Percentiles rank a stretch among this genome's conserved stretches.
phyloP scores from a whole-genome alignment of 2,113 vertebrate species.

The Otus sunia region DNA sequence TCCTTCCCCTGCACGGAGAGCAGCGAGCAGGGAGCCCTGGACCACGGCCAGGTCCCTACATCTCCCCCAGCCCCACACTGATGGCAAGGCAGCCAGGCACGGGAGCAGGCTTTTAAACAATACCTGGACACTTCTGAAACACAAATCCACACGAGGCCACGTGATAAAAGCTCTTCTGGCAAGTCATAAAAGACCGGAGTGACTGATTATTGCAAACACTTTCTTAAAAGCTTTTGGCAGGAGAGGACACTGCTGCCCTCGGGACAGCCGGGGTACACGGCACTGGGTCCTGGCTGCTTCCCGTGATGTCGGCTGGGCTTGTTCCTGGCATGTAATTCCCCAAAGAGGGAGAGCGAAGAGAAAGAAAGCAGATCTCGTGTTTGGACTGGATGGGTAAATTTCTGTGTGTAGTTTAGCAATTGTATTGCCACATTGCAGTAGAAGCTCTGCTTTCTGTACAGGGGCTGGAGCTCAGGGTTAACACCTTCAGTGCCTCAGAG shows the following conservation, averaged over 20 bases:
- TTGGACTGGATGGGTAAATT: not conserved
- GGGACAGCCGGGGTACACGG: accelerated
- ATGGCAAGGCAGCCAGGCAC: not conserved
- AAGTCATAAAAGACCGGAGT: not conserved
- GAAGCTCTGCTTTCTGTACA: not conserved
- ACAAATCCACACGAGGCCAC: not conserved
- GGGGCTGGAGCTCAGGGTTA: not conserved
- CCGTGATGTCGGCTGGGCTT: not conserved
- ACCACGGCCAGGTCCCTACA: accelerated
- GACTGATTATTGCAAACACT: not conserved
- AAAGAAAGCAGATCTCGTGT: not conserved
- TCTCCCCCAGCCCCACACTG: not conserved
- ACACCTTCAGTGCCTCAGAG: not conserved
- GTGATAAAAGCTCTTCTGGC: not conserved
- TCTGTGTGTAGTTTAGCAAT: not conserved
- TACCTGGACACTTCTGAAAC: not conserved
- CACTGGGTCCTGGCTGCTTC: not conserved
- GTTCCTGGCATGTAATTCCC: not conserved
- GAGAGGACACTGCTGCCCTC: not conserved
- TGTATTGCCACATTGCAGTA: not conserved
- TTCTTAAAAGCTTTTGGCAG: not conserved
- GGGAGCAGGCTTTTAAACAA: not conserved
- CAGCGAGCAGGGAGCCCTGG: not conserved
- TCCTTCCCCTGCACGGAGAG: accelerated
- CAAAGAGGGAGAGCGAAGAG: not conserved